A percentile compares a stretch with the other conserved stretches of the same genome.
Conservation (phyloP, 2,113 vertebrate species). For the Phalacrocorax carbo region DNA sequence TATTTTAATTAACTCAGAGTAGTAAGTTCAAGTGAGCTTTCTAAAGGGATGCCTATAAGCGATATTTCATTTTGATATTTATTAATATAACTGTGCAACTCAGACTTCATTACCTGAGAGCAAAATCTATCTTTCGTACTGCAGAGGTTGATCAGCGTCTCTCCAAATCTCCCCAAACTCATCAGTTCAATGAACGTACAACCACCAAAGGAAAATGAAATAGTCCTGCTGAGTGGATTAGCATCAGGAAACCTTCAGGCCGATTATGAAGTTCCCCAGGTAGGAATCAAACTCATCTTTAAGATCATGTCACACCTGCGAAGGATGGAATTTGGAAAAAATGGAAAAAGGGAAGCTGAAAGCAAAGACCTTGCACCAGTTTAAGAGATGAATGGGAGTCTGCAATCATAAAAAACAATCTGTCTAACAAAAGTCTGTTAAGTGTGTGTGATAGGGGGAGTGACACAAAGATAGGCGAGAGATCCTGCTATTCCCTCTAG, state of each 20-base stretch:
- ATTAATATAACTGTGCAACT: neutral
- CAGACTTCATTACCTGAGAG: neutral
- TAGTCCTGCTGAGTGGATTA: constrained; percentile 89
- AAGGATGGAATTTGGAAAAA: neutral
- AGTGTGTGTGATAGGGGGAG: neutral
- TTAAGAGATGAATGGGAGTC: neutral
- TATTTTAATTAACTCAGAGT: neutral
- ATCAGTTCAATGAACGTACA: constrained; percentile 87
- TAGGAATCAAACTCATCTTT: constrained; percentile 60
- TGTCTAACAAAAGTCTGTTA: neutral
- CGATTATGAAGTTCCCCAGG: constrained; percentile 80
- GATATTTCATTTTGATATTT: neutral
- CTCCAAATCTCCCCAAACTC: constrained; percentile 89
- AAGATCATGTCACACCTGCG: neutral
- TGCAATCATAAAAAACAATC: neutral
- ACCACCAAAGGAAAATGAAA: constrained; percentile 93
- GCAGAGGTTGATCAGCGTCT: constrained; percentile 88
- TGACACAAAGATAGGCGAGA: neutral
- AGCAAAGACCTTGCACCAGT: neutral
- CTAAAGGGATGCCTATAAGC: neutral
- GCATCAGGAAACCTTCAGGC: constrained; percentile 77
- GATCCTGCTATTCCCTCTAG: neutral
- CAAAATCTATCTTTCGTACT: constrained; percentile 13
- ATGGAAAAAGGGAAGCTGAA: neutral
- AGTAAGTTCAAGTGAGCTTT: neutral